Percentiles rank a stretch among this genome's conserved stretches.
These are phyloP conservation scores for Onychostoma macrolepis DNA, from an alignment of 2,113 vertebrate species.

Conservation along the genomic window DNA sequence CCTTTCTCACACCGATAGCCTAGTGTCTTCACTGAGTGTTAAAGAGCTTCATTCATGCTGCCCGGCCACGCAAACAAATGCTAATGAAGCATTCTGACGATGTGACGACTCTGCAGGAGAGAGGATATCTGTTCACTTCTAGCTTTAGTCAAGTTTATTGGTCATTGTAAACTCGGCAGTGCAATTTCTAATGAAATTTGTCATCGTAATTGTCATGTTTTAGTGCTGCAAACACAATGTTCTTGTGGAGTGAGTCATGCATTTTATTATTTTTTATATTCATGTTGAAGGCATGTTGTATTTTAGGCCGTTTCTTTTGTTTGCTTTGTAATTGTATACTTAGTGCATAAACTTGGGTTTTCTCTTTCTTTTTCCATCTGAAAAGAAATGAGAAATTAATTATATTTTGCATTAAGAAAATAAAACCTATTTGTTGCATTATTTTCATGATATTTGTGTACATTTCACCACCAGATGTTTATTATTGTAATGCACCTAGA, in stretches of 20 bases:
- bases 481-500: not conserved
- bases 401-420: not conserved
- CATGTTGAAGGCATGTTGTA: not conserved
- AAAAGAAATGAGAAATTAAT: not conserved
- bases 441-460: not conserved
- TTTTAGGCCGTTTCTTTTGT: not conserved
- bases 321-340: not conserved
- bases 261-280: too few relatives aligned
- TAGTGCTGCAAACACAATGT: not conserved
- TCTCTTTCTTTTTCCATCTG: not conserved
- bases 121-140: not conserved
- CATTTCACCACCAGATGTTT: not conserved
- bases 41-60: conserved; percentile 5
- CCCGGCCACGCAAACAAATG: not conserved
- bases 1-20: conserved; percentile 19
- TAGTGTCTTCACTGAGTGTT: conserved; percentile 13
- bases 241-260: not conserved
- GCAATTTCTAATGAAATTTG: not conserved
- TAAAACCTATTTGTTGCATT: not conserved
- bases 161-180: not conserved
- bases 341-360: not conserved
- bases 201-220: not conserved
- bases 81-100: not conserved
- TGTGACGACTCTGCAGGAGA: not conserved
- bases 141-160: not conserved